phyloP scores from a whole-genome alignment of 2,113 vertebrate genomes.

The Cromileptes altivelis region DNA sequence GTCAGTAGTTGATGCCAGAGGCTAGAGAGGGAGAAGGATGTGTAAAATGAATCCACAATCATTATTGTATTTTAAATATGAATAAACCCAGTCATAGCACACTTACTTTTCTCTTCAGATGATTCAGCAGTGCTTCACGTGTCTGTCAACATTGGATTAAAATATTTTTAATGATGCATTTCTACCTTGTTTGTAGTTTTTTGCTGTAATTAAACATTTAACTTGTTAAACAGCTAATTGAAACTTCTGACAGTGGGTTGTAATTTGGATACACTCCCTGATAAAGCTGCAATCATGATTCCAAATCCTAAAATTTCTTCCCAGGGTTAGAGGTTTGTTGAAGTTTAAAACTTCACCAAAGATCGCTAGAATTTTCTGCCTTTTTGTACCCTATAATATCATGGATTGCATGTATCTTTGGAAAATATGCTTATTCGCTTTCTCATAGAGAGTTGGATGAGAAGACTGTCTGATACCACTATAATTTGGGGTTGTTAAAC shows the following conservation, averaged over 20 bases:
- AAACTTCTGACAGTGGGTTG: not conserved
- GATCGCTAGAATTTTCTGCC: too few species aligned
- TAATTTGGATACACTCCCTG: not conserved
- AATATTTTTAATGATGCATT: not conserved
- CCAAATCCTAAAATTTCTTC: not conserved
- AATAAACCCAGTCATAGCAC: not conserved
- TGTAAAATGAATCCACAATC: not conserved
- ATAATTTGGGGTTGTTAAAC: not conserved
- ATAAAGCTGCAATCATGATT: not conserved
- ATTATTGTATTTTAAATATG: not conserved
- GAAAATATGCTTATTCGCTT: too few species aligned
- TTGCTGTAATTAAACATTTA: not conserved
- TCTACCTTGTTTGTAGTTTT: not conserved
- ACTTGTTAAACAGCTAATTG: not conserved
- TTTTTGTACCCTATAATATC: not conserved
- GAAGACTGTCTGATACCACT: too few species aligned
- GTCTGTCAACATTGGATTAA: constrained; percentile 65
- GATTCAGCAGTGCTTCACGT: constrained; percentile 62
- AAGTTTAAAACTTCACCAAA: not conserved
- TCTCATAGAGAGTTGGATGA: too few species aligned
- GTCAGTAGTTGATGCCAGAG: not conserved
- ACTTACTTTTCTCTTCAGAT: constrained; percentile 62
- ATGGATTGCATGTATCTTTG: not conserved
- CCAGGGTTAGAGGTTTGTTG: not conserved
- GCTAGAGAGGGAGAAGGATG: constrained; percentile 33